Evolutionary conservation across 2,113 vertebrate species (phyloP).

Genomic region (Eolophus roseicapilla): DNA sequence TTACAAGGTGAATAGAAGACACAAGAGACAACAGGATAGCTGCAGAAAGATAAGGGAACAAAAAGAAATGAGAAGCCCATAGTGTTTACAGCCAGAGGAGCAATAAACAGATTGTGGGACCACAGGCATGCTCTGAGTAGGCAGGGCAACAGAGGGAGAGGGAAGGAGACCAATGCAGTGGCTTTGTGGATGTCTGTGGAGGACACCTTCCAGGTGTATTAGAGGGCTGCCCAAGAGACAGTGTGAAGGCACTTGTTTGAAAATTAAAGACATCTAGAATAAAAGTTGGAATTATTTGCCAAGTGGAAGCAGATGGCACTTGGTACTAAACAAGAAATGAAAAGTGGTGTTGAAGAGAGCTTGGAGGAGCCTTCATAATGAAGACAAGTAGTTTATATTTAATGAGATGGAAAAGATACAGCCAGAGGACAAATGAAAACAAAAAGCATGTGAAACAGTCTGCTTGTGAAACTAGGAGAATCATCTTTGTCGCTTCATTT

Average conservation of each 20-base stretch:
- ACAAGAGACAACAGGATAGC: not conserved
- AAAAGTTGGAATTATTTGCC: constrained; percentile 6
- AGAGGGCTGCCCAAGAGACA: not conserved
- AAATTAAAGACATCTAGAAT: not conserved
- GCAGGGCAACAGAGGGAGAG: not conserved
- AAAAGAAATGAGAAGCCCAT: not conserved
- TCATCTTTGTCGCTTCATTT: constrained; percentile 20
- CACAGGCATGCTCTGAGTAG: not conserved
- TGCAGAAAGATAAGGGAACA: not conserved
- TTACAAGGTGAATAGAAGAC: not conserved
- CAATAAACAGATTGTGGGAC: not conserved
- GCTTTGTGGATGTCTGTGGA: not conserved
- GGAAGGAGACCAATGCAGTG: not conserved
- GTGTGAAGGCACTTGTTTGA: not conserved
- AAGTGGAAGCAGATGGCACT: constrained; percentile 49
- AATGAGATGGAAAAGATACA: constrained; percentile 24
- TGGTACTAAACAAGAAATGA: constrained; percentile 31
- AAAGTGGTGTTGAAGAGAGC: constrained; percentile 14
- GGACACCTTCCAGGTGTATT: not conserved
- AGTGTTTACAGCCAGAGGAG: not conserved
- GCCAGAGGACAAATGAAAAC: constrained; percentile 35
- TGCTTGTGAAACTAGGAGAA: not conserved
- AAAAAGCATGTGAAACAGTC: not conserved
- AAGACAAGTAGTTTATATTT: constrained; percentile 33
- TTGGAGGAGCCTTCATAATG: constrained; percentile 25